Percentiles rank a stretch among this genome's conserved stretches.
These are phyloP conservation scores for Falco berigora DNA, from an alignment of 2,797 vertebrate genomes.

Conservation along the genomic window DNA sequence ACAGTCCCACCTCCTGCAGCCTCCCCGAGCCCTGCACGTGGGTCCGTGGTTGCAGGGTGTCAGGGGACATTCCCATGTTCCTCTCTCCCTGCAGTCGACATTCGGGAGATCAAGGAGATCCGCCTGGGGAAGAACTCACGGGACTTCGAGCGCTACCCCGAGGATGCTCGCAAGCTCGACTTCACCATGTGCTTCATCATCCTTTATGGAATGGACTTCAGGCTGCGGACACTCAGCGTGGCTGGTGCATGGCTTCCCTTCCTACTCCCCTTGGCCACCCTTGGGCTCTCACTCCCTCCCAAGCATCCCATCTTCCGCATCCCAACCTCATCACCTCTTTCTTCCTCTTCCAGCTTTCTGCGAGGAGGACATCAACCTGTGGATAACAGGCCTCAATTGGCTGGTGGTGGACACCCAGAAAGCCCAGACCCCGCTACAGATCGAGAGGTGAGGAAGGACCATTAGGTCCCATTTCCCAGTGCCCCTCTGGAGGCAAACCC, in stretches of 20 bases:
- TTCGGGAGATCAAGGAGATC: constrained; percentile 87
- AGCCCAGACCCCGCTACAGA: constrained; percentile 78
- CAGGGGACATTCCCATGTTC: not conserved
- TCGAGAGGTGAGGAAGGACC: constrained; percentile 72
- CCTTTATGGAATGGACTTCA: constrained; percentile 82
- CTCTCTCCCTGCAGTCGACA: constrained; percentile 71
- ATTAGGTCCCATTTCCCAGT: not conserved
- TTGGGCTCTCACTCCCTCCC: not conserved
- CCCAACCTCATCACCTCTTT: not conserved
- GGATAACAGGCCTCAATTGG: constrained; percentile 83
- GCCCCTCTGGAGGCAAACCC: too few relatives aligned
- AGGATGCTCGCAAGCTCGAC: constrained; percentile 84
- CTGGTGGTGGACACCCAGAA: constrained; percentile 78
- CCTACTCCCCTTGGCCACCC: fast-evolving
- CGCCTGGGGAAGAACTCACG: constrained; percentile 83
- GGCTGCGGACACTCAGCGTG: constrained; percentile 81
- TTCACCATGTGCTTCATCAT: constrained; percentile 83
- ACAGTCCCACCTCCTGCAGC: not conserved
- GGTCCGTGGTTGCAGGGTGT: fast-evolving
- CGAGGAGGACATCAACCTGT: constrained; percentile 84
- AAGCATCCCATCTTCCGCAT: not conserved
- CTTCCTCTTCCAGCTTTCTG: constrained; percentile 75
- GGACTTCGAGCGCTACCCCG: constrained; percentile 86
- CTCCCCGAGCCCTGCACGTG: fast-evolving
- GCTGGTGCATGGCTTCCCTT: constrained; percentile 69